Evolutionary conservation across 2,888 invertebrate species (phyloP).

Genomic region (Sphaerophoria rueppellii): DNA sequence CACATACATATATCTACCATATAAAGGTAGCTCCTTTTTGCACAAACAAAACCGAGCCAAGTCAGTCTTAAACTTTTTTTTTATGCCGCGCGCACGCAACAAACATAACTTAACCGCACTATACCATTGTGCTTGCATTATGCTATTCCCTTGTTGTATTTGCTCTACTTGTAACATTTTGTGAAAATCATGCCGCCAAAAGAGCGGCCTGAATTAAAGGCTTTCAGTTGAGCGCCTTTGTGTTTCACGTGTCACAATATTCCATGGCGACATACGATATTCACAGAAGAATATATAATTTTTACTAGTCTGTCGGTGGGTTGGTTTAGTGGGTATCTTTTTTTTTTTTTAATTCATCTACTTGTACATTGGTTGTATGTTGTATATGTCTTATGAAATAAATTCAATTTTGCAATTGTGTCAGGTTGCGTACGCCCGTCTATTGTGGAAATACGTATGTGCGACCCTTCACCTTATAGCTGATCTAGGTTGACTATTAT

Average conservation of each 20-base stretch:
- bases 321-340: neutral
- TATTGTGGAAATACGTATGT: too few species aligned
- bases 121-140: constrained; percentile 27
- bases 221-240: constrained; percentile 66
- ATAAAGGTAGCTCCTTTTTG: constrained; percentile 27
- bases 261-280: constrained; percentile 42
- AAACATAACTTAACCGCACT: constrained; percentile 19
- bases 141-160: constrained; percentile 15
- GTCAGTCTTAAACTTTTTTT: neutral
- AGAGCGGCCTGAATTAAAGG: constrained; percentile 68
- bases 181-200: constrained; percentile 66
- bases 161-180: constrained; percentile 7
- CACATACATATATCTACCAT: too few species aligned
- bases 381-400: too few species aligned
- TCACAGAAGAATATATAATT: constrained; percentile 47
- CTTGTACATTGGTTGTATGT: too few species aligned
- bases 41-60: neutral
- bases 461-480: too few species aligned
- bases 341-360: too few species aligned
- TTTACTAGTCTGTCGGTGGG: constrained; percentile 17
- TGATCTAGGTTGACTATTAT: too few species aligned
- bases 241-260: constrained; percentile 69
- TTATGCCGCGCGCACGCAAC: constrained; percentile 27
- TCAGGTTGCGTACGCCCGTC: too few species aligned
- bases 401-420: too few species aligned